Percentiles rank a stretch among this genome's conserved stretches.
phyloP scores from a whole-genome alignment of 2,113 vertebrate species.

The Proterorhinus semilunaris region DNA sequence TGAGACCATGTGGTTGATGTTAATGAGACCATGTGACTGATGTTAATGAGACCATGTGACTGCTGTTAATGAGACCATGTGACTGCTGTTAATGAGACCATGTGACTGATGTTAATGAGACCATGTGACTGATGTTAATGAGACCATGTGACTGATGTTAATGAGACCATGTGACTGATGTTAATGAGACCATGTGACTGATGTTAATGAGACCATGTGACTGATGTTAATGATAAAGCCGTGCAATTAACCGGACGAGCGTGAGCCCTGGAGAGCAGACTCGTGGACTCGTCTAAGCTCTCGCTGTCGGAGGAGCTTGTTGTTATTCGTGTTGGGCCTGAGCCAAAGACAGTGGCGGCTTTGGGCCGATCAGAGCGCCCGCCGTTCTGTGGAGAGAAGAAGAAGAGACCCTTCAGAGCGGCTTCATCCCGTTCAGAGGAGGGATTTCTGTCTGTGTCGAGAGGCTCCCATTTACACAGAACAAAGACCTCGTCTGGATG shows the following conservation, averaged over 20 bases:
- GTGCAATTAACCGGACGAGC: too few relatives aligned
- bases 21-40: conserved; percentile 13
- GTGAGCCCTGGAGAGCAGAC: too few relatives aligned
- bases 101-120: conserved; percentile 15
- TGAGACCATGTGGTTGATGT: too few relatives aligned
- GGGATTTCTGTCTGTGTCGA: too few relatives aligned
- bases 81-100: too few relatives aligned
- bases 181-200: conserved; percentile 4
- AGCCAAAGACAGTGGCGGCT: background rate
- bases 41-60: conserved; percentile 4
- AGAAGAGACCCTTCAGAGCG: background rate
- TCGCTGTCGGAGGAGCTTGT: background rate
- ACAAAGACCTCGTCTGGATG: too few relatives aligned
- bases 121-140: conserved; percentile 12
- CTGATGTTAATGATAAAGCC: background rate
- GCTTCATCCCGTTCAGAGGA: background rate
- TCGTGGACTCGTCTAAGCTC: too few relatives aligned
- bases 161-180: conserved; percentile 9
- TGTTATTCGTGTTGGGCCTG: background rate
- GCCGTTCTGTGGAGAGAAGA: background rate
- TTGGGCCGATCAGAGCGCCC: background rate
- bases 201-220: conserved; percentile 5
- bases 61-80: conserved; percentile 12
- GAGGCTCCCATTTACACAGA: too few relatives aligned
- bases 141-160: conserved; percentile 13